phyloP scores from a whole-genome alignment of 37 sponge, comb jelly and placozoan genomes.

The Bolinopsis microptera region DNA sequence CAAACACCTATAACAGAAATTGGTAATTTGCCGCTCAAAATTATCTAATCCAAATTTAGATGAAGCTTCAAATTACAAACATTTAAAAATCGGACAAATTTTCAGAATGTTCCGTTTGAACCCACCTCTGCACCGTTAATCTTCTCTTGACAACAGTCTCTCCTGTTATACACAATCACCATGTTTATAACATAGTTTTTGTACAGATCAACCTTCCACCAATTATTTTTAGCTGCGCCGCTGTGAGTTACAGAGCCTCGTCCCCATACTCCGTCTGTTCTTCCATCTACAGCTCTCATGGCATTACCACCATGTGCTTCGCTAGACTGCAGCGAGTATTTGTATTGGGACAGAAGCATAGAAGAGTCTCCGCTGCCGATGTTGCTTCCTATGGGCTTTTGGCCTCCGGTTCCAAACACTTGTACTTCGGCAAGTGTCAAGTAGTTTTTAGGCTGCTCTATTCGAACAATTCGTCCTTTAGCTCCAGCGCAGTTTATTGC shows the following conservation, averaged over 20 bases:
- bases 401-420: conserved; percentile 19
- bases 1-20: not conserved
- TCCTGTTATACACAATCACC: not conserved
- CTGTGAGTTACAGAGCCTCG: not conserved
- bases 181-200: not conserved
- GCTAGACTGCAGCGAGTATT: not conserved
- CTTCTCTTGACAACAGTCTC: not conserved
- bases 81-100: too few species aligned
- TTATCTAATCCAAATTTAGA: too few species aligned
- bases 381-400: not conserved
- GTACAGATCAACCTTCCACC: conserved; percentile 39
- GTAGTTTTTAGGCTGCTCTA: not conserved
- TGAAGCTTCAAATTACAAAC: not conserved
- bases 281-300: conserved; percentile 10
- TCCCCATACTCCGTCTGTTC: not conserved
- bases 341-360: not conserved
- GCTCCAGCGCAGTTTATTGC: not conserved
- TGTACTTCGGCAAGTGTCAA: conserved; percentile 10
- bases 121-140: conserved; percentile 8
- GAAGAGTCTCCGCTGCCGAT: not conserved
- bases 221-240: not conserved
- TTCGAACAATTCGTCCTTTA: not conserved
- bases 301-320: not conserved
- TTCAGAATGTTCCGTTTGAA: not conserved
- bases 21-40: too few species aligned